These are phyloP conservation scores for Heliconius hermathena DNA, from an alignment of 1,140 invertebrate species.

Conservation along the genomic window DNA sequence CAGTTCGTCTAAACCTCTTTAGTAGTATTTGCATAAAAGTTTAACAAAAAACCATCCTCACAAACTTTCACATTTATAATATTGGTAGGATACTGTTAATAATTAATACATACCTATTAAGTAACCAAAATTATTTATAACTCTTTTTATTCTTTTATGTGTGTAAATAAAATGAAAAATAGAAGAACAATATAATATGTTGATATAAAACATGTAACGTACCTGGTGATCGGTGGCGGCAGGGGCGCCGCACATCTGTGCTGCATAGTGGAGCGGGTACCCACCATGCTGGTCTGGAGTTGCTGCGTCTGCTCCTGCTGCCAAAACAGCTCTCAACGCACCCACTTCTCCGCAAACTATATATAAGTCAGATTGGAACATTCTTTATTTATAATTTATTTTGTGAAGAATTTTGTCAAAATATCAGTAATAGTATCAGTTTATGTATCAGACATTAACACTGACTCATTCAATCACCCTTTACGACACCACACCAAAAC, in stretches of 20 bases:
- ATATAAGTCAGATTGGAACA: background rate
- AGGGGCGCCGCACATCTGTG: slow-evolving; percentile 95
- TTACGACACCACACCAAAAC: background rate
- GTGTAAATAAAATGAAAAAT: too few relatives aligned
- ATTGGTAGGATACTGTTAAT: too few relatives aligned
- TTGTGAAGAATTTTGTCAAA: too few relatives aligned
- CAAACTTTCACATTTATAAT: too few relatives aligned
- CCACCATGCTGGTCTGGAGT: slow-evolving; percentile 96
- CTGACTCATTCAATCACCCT: background rate
- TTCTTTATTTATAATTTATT: background rate
- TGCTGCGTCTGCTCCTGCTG: slow-evolving; percentile 91
- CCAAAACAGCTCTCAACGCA: slow-evolving; percentile 91
- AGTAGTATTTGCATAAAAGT: too few relatives aligned
- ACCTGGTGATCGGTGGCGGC: slow-evolving; percentile 85
- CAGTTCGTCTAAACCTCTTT: too few relatives aligned
- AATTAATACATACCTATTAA: too few relatives aligned
- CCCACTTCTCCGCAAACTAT: slow-evolving; percentile 95
- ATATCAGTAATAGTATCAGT: too few relatives aligned
- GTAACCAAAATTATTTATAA: too few relatives aligned
- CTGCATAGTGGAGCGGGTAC: slow-evolving; percentile 97
- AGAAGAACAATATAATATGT: background rate
- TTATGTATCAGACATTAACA: too few relatives aligned
- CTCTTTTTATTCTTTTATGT: too few relatives aligned
- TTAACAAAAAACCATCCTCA: too few relatives aligned
- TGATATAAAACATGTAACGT: background rate